phyloP scores from a whole-genome alignment of 2,888 invertebrate genomes.

The Pemphredon lugubris region DNA sequence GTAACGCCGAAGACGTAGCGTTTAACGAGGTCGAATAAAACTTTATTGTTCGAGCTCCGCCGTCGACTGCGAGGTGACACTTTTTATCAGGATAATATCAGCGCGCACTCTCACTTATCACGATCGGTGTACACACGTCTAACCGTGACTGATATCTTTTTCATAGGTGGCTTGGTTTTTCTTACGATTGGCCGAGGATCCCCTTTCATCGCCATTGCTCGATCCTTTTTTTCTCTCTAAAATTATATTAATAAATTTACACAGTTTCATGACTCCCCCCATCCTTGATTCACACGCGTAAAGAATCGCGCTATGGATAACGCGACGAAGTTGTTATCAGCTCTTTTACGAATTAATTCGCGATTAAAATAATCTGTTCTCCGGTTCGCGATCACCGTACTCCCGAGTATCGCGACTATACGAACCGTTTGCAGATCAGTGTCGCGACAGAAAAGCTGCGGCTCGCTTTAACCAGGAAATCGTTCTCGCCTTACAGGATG shows the following conservation, averaged over 20 bases:
- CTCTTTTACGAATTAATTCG: background rate
- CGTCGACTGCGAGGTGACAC: background rate
- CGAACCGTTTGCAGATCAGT: slow-evolving; percentile 42
- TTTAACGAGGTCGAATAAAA: background rate
- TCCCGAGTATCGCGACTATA: slow-evolving; percentile 7
- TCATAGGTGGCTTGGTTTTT: background rate
- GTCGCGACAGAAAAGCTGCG: slow-evolving; percentile 32
- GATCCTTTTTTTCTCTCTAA: too few relatives aligned
- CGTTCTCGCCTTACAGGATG: slow-evolving; percentile 74
- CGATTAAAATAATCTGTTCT: background rate
- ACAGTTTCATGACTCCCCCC: too few relatives aligned
- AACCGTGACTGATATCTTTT: slow-evolving; percentile 41
- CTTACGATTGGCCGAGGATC: background rate
- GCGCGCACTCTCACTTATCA: slow-evolving; percentile 28
- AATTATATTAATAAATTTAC: too few relatives aligned
- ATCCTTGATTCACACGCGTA: too few relatives aligned
- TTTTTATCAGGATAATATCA: slow-evolving; percentile 39
- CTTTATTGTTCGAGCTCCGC: slow-evolving; percentile 9
- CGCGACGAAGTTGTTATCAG: background rate
- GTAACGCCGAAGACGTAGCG: slow-evolving; percentile 3
- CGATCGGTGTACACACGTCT: background rate
- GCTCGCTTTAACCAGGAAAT: slow-evolving; percentile 66
- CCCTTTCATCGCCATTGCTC: background rate
- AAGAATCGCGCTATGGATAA: too few relatives aligned
- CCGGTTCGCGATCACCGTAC: background rate